Evolutionary conservation across 2,888 invertebrate species (phyloP).

Genomic region (Griposia aprilina): DNA sequence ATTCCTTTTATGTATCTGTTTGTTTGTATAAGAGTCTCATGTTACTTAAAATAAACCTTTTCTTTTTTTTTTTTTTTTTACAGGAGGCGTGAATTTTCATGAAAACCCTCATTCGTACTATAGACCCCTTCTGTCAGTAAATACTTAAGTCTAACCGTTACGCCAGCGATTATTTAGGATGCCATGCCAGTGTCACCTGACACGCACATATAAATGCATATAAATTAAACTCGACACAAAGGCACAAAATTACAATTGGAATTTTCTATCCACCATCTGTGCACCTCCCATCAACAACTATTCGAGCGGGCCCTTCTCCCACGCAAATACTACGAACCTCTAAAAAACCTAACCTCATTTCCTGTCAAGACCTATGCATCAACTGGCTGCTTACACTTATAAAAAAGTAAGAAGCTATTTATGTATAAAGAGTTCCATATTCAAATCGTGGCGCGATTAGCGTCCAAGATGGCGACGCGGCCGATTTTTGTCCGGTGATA

Average conservation of each 20-base stretch:
- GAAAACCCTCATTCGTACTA: background rate
- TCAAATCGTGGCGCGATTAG: conserved; percentile 87
- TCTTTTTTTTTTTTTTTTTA: no score
- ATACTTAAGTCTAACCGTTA: no score
- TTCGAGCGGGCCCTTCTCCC: conserved; percentile 46
- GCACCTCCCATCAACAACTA: conserved; percentile 39
- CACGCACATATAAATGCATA: background rate
- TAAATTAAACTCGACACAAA: conserved; percentile 17
- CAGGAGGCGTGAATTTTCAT: no score
- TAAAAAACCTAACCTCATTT: conserved; percentile 72
- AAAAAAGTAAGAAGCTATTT: conserved; percentile 77
- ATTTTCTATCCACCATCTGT: conserved; percentile 50
- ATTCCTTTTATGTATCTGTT: no score
- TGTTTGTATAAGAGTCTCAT: no score
- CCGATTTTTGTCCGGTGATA: conserved; percentile 88
- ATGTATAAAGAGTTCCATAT: conserved; percentile 85
- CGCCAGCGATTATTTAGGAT: background rate
- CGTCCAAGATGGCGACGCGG: conserved; percentile 84
- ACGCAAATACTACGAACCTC: conserved; percentile 60
- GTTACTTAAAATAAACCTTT: no score
- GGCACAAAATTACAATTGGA: conserved; percentile 19
- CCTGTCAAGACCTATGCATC: conserved; percentile 80
- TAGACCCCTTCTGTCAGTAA: background rate
- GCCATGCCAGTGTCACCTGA: background rate
- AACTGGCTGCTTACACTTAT: conserved; percentile 72